These are phyloP conservation scores for Suncus etruscus DNA, from an alignment of 2,113 vertebrate genomes.

Conservation along the genomic window DNA sequence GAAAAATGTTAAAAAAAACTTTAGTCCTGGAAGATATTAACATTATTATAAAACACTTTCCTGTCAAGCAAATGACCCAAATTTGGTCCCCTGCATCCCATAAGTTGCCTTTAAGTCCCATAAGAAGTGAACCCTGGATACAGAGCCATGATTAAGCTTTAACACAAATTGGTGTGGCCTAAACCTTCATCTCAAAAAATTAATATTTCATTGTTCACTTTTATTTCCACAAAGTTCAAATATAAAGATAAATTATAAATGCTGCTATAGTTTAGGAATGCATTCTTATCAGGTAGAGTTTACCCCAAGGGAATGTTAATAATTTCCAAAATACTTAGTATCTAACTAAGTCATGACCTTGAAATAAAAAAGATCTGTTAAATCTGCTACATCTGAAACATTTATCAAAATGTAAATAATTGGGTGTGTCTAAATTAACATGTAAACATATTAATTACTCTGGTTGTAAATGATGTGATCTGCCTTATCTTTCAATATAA, in stretches of 20 bases:
- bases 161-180: too few species aligned
- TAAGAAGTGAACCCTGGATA: too few species aligned
- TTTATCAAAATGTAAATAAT: slow-evolving; percentile 36
- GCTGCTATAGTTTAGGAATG: slow-evolving; percentile 5
- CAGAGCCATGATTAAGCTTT: too few species aligned
- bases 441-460: background rate
- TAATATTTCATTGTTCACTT: background rate
- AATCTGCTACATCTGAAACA: slow-evolving; percentile 37
- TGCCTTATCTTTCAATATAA: slow-evolving; percentile 8
- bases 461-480: background rate
- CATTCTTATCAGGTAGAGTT: slow-evolving; percentile 3
- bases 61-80: too few species aligned
- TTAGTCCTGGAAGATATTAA: too few species aligned
- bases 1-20: background rate
- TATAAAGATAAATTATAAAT: slow-evolving; percentile 16
- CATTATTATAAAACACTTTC: too few species aligned
- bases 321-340: background rate
- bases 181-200: too few species aligned
- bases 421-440: background rate
- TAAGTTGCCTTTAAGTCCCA: too few species aligned
- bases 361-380: slow-evolving; percentile 38
- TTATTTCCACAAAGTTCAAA: slow-evolving; percentile 50
- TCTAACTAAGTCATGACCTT: slow-evolving; percentile 1
- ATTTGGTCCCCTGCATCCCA: too few species aligned
- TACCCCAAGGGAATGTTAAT: slow-evolving; percentile 29